Base-by-base conservation (phyloP, 2,888 invertebrate genomes). In the Choristoneura rosaceana region DNA sequence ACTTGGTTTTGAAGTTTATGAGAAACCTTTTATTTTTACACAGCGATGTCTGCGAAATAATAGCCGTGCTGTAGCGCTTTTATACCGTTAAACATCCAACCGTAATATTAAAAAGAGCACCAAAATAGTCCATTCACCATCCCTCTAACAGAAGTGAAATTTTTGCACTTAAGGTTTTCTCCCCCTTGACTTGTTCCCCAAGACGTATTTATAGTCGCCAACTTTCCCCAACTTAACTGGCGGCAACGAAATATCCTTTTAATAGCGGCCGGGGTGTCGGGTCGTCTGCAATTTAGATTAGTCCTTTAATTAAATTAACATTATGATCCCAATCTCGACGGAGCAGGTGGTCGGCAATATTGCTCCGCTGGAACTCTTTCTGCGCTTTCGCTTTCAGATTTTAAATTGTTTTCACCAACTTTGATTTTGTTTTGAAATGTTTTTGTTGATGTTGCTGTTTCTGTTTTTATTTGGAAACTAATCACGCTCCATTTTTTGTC, bases 261-360 rank as follows among this genome's bases (percentile, higher is more conserved):
- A 94, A 94, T 93, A 92, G 92, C 82, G 85, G 90, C 80, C 86
- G 85, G 91, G 90, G 93, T 91, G 93, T 91, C 87, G 93, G 92
- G 91, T 92, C 92, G 90, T 94, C 93, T 93, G 92, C 93, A 93
- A 93, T 93, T 94, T 93, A 94, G 93, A 94, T 94, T 94, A 94
- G 93, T 92, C 93, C 92, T 93, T 93, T 93, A 94, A 94, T 93
- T 94, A 94, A 93, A 94, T 94, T 93, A 93, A 92, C 93, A 93
- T 94, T 93, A 94, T 92, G 92, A 93, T 93, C 91, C 91, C 91
- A 91, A 93, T 93, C 93, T 91, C 84, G 75, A 78, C 81, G 88
- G 85, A 89, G 90, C 93, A 93, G 93, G 93, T 93, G 93, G 92
- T 88, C 86, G 86, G 83, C 87, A 85, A 88, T 90, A 92, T 92